These are phyloP conservation scores for Varanus salvator DNA, from an alignment of 2,113 vertebrate genomes.

Conservation along the genomic window DNA sequence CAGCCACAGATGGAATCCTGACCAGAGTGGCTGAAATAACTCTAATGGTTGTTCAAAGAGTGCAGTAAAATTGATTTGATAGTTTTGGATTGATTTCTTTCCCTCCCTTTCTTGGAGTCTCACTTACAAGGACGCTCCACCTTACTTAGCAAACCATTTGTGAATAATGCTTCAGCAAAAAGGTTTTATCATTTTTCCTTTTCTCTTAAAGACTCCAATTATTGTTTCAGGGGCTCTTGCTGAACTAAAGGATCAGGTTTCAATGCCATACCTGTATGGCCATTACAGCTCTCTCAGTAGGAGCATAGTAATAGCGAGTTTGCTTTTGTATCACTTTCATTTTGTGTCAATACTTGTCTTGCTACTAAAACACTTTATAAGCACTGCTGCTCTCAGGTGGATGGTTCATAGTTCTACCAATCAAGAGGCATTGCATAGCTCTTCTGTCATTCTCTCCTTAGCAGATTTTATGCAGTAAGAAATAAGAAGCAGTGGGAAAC, in stretches of 20 bases:
- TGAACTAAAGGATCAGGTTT: slow-evolving; percentile 6
- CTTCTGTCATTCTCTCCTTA: not conserved
- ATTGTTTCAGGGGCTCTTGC: slow-evolving; percentile 25
- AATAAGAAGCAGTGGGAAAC: not conserved
- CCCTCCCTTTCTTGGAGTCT: slow-evolving; percentile 36
- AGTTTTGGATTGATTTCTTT: slow-evolving; percentile 62
- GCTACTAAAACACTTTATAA: not conserved
- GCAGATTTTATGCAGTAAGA: not conserved
- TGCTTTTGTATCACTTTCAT: not conserved
- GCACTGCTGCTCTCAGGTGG: not conserved
- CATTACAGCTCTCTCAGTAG: not conserved
- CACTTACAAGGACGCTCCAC: slow-evolving; percentile 29
- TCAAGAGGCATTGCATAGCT: not conserved
- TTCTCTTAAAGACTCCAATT: slow-evolving; percentile 21
- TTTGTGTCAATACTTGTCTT: not conserved
- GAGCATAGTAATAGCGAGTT: not conserved
- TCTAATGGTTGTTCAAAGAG: slow-evolving; percentile 55
- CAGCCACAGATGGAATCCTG: slow-evolving; percentile 63
- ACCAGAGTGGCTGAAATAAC: slow-evolving; percentile 62
- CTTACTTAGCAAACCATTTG: not conserved
- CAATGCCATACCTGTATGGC: not conserved
- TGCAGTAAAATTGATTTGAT: slow-evolving; percentile 60
- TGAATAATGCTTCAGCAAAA: not conserved
- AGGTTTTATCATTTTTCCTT: not conserved
- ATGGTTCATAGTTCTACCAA: not conserved